Base-by-base conservation (phyloP, 2,888 invertebrate genomes). In the Plagodis pulveraria region DNA sequence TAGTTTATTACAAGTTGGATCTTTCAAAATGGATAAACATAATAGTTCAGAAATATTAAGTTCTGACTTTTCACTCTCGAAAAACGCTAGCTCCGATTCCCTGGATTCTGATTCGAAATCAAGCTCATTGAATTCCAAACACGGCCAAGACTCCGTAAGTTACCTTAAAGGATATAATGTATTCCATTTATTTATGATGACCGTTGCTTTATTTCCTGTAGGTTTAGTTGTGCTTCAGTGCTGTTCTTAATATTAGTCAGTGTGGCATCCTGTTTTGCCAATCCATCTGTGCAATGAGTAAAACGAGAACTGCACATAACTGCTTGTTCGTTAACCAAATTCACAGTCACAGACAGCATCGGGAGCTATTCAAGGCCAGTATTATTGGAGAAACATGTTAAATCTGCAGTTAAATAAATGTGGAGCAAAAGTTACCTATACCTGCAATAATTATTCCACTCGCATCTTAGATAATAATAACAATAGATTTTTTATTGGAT, bases 81-180 rank as follows among this genome's bases (percentile, higher is more conserved):
- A 96, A 90, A 96, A 96, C 88, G 95, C 96, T 51, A 96, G 96
- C 83, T 95, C 96, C 51, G 97, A 97, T 85, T 97, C 97, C 6
- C 91, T 96, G 76, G 95, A 96, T 83, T 96, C 96, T 0, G 97
- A 97, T 82, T 96, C 97, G 45, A 97, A 97, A 91, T 96, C 97
- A 62, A 96, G 96, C 87, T 96, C 97, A 69, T 94, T 97, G 78
- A 96, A 96, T 87, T 96, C 96, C 45, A 97, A 97, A 93, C 95
- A 96, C 85, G 96, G 95, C 72, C 96, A 96, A 83, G 96, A 96
- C 87, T 95, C 96, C 84, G 96, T 96, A 94, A 95, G 94, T 92
- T 89, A 84, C 91, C 86, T 81, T 84, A 83, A 85, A 80, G 82
- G 69, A 56, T 64, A 56, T 67, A 69, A 69, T 69, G 61, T 69